Percentiles rank a stretch among this genome's conserved stretches.
Evolutionary conservation across 1,140 invertebrate genomes (phyloP).

Genomic region (Macrocentrus cingulum): DNA sequence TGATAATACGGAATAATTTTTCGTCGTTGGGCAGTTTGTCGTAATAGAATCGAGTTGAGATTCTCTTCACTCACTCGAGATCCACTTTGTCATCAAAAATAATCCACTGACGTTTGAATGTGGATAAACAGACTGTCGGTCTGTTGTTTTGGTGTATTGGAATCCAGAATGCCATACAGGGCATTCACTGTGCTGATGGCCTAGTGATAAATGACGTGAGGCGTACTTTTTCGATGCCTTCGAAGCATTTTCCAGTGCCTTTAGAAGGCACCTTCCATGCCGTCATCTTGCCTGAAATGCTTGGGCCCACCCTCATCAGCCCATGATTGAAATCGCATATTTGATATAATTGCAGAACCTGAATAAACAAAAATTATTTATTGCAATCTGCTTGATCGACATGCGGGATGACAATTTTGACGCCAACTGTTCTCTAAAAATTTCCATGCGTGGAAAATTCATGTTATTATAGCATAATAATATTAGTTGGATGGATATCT

Average conservation of each 20-base stretch:
- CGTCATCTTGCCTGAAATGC: conserved; percentile 95
- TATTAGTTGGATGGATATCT: conserved; percentile 32
- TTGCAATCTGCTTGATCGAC: too few relatives aligned
- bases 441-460: conserved; percentile 51
- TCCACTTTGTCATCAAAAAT: too few relatives aligned
- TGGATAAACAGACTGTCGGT: conserved; percentile 99
- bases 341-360: conserved; percentile 99
- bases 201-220: conserved; percentile 99
- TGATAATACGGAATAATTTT: too few relatives aligned
- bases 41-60: too few relatives aligned
- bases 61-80: too few relatives aligned
- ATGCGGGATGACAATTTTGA: too few relatives aligned
- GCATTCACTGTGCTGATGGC: conserved; percentile 99
- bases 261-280: conserved; percentile 96
- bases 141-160: conserved; percentile 99
- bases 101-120: too few relatives aligned
- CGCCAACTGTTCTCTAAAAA: too few relatives aligned
- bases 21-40: too few relatives aligned
- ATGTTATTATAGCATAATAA: too few relatives aligned
- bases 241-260: conserved; percentile 91
- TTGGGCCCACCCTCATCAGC: conserved; percentile 99
- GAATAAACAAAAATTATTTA: conserved; percentile 38
- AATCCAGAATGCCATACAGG: conserved; percentile 96
- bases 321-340: conserved; percentile 99
- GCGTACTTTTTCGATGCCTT: conserved; percentile 96